Evolutionary conservation across 2,113 vertebrate species (phyloP).

Genomic region (Ornithorhynchus anatinus): DNA sequence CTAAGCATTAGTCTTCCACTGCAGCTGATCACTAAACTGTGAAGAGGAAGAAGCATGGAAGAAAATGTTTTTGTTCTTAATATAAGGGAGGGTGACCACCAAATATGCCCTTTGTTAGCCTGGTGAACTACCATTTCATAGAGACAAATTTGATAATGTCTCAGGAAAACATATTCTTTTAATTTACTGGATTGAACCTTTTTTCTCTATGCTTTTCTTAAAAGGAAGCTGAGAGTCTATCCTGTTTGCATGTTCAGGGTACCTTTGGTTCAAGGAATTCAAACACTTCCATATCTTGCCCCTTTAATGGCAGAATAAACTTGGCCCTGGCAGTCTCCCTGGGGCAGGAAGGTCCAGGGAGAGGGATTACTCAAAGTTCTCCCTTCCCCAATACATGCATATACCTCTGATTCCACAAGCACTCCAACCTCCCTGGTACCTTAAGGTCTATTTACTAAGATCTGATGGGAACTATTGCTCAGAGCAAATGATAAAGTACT

Average conservation of each 20-base stretch:
- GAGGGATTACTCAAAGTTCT: background rate
- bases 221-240: constrained; percentile 13
- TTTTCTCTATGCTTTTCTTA: constrained; percentile 23
- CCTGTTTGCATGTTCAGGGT: constrained; percentile 28
- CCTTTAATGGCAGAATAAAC: background rate
- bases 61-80: constrained; percentile 13
- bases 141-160: background rate
- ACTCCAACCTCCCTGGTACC: too few species aligned
- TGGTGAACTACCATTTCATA: constrained; percentile 14
- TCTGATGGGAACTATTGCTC: too few species aligned
- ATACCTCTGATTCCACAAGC: too few species aligned
- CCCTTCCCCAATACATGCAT: background rate
- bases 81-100: background rate
- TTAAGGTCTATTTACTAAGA: too few species aligned
- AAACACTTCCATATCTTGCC: background rate
- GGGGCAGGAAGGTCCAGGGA: background rate
- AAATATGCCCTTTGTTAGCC: constrained; percentile 7
- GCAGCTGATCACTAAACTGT: constrained; percentile 59
- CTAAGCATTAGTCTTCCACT: constrained; percentile 51
- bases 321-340: background rate
- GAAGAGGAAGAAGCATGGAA: constrained; percentile 39
- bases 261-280: background rate
- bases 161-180: constrained; percentile 5
- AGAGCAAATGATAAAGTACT: too few species aligned
- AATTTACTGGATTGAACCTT: constrained; percentile 17